These are phyloP conservation scores for Ia io DNA, from an alignment of 2,113 vertebrate species.

Conservation along the genomic window DNA sequence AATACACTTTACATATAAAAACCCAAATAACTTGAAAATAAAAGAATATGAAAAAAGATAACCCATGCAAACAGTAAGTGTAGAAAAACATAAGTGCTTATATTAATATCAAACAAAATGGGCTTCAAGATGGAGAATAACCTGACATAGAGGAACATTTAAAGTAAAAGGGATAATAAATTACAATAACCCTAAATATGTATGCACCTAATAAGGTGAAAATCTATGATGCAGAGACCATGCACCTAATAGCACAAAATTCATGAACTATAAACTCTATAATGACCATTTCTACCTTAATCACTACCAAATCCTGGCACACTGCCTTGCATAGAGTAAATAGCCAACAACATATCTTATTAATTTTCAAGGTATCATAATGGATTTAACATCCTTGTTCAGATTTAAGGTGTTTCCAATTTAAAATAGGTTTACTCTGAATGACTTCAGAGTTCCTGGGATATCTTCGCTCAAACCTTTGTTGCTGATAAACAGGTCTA, in stretches of 20 bases:
- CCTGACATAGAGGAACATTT: neutral
- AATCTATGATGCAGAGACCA: neutral
- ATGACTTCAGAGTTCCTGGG: neutral
- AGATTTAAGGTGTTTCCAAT: neutral
- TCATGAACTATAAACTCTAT: neutral
- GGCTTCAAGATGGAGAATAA: neutral
- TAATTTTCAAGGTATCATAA: neutral
- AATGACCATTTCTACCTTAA: neutral
- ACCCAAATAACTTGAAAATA: neutral
- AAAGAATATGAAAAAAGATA: neutral
- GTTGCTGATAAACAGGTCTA: neutral
- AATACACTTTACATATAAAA: neutral
- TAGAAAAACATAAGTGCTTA: neutral
- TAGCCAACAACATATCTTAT: neutral
- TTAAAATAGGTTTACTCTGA: neutral
- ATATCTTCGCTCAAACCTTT: neutral
- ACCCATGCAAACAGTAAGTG: neutral
- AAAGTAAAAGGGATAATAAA: neutral
- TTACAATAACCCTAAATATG: neutral
- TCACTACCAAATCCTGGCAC: neutral
- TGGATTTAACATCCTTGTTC: neutral
- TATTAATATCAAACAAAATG: neutral
- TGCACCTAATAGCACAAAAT: neutral
- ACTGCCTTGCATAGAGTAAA: neutral
- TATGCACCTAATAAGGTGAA: neutral